Evolutionary conservation across 2,797 vertebrate genomes (phyloP).

Genomic region (Toxotes lorentzi): DNA sequence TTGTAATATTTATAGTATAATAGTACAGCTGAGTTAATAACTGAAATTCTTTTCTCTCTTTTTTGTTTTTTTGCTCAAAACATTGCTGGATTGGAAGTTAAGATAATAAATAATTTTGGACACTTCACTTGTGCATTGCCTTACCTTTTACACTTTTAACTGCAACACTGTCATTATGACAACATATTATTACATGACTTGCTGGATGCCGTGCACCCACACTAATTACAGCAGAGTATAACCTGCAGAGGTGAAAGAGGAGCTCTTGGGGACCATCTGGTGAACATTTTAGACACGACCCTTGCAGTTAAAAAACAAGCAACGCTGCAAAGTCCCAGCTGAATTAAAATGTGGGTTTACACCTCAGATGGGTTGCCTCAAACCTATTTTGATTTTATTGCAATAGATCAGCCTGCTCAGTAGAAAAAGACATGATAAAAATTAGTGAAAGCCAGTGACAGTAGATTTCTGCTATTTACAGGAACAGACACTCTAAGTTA

Average conservation of each 20-base stretch:
- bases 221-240: conserved; percentile 50
- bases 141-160: not conserved
- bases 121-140: not conserved
- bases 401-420: not conserved
- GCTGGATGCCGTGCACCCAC: conserved; percentile 18
- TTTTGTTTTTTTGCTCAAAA: conserved; percentile 8
- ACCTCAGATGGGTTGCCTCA: conserved; percentile 18
- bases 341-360: conserved; percentile 19
- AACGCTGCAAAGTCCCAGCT: conserved; percentile 27
- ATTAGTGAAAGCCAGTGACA: not conserved
- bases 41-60: conserved; percentile 3
- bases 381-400: not conserved
- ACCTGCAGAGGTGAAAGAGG: conserved; percentile 63
- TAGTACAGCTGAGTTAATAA: not conserved
- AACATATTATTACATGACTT: conserved; percentile 29
- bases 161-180: conserved; percentile 9
- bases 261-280: conserved; percentile 64
- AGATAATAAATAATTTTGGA: not conserved
- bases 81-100: not conserved
- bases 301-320: conserved; percentile 41
- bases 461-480: not conserved
- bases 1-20: conserved; percentile 27
- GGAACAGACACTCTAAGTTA: not conserved
- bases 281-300: conserved; percentile 42
- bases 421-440: conserved; percentile 8